Evolutionary conservation across 92 coral and sea anemone species (phyloP), one percentile per base, ranked within the genome.

Genomic region (Epizoanthus illoricatus): DNA sequence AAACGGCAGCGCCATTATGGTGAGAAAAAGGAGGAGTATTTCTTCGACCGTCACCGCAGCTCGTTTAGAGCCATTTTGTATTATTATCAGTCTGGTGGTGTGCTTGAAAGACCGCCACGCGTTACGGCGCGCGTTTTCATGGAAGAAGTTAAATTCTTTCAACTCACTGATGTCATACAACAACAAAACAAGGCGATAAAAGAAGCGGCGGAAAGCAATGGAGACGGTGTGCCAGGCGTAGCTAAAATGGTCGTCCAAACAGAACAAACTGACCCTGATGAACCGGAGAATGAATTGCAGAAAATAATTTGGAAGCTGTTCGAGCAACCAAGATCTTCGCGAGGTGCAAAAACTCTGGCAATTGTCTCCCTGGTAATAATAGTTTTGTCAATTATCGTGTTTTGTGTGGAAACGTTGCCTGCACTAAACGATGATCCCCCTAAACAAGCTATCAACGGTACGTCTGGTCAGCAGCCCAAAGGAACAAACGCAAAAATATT

Each of bases 11-110:
- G 56, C n/a, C 94, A 78, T 76, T 97, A 84, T 79, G 98, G 94
- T 80, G 76, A 86, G 73, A 75, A 85, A 73, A 91, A 97, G 64
- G 89, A 85, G 66, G 98, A 97, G 72, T 94, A 87, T 71, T 97
- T 97, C 76, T 97, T 97, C 73, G 99, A 97, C 83, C 95, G 99
- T 0, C 98, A 97, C 70, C 92, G 99, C 4, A 87, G 99, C 23
- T 92, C 98, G 0, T 97, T 97, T 71, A 97, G 97, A 10, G 94
- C 99, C 76, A 97, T 97, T 58, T 73, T 97, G 67, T 97, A 97
- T 49, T 97, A 94, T 61, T 97, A 97, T 45, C 99, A 97, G 65
- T 97, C 99, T 6, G 97, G 88, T 41, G 99, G 99, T 11, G 75
- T 94, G 36, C 82, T 97, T 4, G 94, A 92, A 54, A 83, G 94